phyloP scores from a whole-genome alignment of 2,113 vertebrate genomes.

The Heptranchias perlo region DNA sequence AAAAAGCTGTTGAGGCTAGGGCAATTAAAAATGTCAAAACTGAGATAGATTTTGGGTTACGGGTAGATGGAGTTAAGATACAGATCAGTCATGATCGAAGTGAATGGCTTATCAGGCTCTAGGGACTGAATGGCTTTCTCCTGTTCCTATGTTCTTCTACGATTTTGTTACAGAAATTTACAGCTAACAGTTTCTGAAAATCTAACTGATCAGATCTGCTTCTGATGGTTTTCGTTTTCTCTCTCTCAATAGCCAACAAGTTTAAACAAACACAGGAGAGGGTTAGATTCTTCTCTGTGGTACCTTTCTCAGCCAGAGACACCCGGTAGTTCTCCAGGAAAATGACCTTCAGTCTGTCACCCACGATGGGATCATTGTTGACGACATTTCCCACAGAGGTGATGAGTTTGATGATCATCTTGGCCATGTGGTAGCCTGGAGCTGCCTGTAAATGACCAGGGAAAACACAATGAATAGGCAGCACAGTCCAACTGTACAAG shows the following conservation, averaged over 20 bases:
- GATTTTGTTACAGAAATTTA: background rate
- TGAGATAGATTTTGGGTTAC: background rate
- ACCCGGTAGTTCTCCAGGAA: slow-evolving; percentile 83
- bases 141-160: background rate
- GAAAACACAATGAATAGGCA: background rate
- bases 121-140: background rate
- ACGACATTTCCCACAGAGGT: slow-evolving; percentile 68
- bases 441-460: slow-evolving; percentile 61
- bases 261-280: background rate
- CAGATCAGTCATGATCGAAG: background rate
- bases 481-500: background rate
- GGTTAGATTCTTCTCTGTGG: accelerated
- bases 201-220: background rate
- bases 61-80: background rate
- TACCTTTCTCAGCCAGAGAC: slow-evolving; percentile 80
- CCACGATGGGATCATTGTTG: slow-evolving; percentile 73
- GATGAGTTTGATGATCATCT: slow-evolving; percentile 83
- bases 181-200: background rate
- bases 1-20: background rate
- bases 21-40: background rate
- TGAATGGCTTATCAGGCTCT: background rate
- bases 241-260: background rate
- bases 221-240: background rate
- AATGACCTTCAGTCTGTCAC: slow-evolving; percentile 74
- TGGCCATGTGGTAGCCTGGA: slow-evolving; percentile 85